These are phyloP conservation scores for Labeo rohita DNA, from an alignment of 2,113 vertebrate genomes.

Conservation along the genomic window DNA sequence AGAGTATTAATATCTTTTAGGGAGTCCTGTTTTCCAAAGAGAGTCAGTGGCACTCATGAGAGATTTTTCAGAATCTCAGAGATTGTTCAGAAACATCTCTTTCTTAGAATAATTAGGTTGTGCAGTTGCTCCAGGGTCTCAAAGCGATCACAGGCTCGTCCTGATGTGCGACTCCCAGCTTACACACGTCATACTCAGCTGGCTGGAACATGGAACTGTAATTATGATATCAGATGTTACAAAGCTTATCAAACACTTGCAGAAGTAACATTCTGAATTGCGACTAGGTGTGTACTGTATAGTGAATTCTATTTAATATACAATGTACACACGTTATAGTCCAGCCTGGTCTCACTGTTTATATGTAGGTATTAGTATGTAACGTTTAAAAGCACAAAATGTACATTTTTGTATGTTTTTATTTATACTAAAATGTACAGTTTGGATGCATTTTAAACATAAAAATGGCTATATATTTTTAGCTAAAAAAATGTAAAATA, in stretches of 20 bases:
- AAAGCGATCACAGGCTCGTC: background rate
- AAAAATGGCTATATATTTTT: no score
- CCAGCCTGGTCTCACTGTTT: no score
- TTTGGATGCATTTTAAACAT: no score
- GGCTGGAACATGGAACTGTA: constrained; percentile 33
- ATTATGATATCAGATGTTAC: constrained; percentile 41
- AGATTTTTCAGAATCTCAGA: background rate
- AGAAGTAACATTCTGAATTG: background rate
- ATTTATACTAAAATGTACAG: no score
- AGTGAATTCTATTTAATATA: background rate
- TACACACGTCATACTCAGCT: constrained; percentile 16
- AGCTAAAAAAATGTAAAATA: no score
- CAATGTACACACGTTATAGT: background rate
- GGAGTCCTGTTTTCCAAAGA: background rate
- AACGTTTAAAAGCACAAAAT: no score
- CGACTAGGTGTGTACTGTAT: background rate
- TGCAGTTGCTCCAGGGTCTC: constrained; percentile 40
- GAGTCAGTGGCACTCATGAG: background rate
- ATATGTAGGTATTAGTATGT: no score
- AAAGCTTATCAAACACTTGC: constrained; percentile 24
- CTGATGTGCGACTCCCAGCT: background rate
- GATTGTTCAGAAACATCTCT: background rate
- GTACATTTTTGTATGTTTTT: no score
- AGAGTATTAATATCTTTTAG: background rate
- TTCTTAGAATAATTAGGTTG: constrained; percentile 51